Base-by-base conservation (phyloP, 2,888 invertebrate species). In the Abscondita cerata region DNA sequence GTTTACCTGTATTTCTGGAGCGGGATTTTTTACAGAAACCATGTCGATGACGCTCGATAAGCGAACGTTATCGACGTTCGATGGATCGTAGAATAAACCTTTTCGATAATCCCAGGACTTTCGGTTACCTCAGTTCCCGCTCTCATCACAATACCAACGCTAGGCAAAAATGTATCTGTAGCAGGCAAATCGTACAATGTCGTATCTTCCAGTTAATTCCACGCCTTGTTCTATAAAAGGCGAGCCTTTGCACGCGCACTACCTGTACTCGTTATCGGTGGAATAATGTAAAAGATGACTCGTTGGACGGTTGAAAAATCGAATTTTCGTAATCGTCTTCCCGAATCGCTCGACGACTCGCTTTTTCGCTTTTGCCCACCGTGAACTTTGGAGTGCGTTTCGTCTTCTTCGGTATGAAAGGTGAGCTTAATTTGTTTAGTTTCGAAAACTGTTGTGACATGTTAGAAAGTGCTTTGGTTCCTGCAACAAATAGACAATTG, bases 361-460 rank as follows among this genome's bases (percentile, higher is more conserved):
- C 72, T 67, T 82, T 82, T 5, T 77, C 70, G 63, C 80, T 81
- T 72, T 80, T 80, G 16, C 84, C 83, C 25, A 85, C 79, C 0
- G 83, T 83, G 75, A 86, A 86, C 63, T 84, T 84, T 68, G 78
- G 70, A 19, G 62, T 70, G 19, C 68, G 67, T 66, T 86, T 79
- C 70, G 87, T 72, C 80, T 86, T 78, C 41, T 65, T 72, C 0
- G 86, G 83, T 71, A 87, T 87, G 46, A 89, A 83, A 18, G 85
- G 86, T 69, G 86, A 86, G 58, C 89, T 84, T 34, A 92, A 81
- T 72, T 89, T 89, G 76, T 92, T 92, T 36, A 95, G 79, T 78
- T 92, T 93, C 60, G 91, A 92, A 79, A 95, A 92, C 75, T 94
- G 93, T 68, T 93, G 93, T 0, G 91, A 88, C 83, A 95, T 90